phyloP scores from a whole-genome alignment of 2,888 invertebrate species.

The Hymenopus coronatus region DNA sequence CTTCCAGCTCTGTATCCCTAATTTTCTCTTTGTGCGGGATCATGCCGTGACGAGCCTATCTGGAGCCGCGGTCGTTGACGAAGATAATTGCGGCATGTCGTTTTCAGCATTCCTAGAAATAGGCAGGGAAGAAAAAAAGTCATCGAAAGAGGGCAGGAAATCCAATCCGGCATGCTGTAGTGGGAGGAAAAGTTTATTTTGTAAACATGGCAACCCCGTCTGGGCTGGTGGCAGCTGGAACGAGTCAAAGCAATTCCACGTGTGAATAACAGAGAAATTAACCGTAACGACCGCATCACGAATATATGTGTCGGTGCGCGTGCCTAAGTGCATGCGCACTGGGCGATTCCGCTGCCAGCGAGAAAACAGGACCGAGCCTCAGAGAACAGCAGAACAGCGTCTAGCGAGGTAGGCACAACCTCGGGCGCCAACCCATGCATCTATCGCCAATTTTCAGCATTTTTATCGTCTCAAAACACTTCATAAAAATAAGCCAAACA shows the following conservation, averaged over 20 bases:
- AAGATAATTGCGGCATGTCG: slow-evolving; percentile 8
- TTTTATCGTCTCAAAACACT: no score
- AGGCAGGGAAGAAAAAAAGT: not conserved
- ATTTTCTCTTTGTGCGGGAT: slow-evolving; percentile 6
- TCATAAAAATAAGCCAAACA: no score
- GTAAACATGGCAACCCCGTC: slow-evolving; percentile 10
- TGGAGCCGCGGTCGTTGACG: not conserved
- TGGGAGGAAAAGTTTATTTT: slow-evolving; percentile 17
- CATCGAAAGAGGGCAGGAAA: not conserved
- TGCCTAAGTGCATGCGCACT: not conserved
- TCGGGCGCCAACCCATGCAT: no score
- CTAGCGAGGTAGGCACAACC: not conserved
- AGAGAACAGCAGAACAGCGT: not conserved
- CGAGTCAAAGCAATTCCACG: slow-evolving; percentile 15
- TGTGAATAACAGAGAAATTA: slow-evolving; percentile 16
- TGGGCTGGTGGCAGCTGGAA: slow-evolving; percentile 5
- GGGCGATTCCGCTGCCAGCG: not conserved
- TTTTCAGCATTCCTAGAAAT: slow-evolving; percentile 5
- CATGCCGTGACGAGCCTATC: not conserved
- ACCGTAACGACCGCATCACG: slow-evolving; percentile 1
- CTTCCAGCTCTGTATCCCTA: slow-evolving; percentile 11
- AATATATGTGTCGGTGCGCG: not conserved
- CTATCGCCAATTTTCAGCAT: no score
- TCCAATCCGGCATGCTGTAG: not conserved
- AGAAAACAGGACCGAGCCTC: not conserved